Conservation (phyloP, 1,140 invertebrate genomes). For the Whitmania pigra region DNA sequence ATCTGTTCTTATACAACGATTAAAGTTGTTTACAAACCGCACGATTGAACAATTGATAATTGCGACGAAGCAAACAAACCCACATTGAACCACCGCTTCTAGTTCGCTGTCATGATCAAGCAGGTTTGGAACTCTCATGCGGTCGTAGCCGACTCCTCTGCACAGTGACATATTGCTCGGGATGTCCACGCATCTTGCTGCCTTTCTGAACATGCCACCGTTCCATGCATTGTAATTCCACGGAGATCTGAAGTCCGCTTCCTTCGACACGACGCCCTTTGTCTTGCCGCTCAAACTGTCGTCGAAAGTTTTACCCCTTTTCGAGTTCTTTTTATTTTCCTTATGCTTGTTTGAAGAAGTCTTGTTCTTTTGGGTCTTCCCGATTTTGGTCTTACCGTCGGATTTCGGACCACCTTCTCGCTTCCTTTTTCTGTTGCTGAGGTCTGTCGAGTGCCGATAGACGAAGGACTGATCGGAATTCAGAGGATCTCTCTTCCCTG, state of each 20-base stretch:
- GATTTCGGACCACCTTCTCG: no score
- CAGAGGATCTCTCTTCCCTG: no score
- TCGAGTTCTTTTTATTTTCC: not conserved
- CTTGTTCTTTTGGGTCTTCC: no score
- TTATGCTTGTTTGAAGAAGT: no score
- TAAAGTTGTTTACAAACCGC: not conserved
- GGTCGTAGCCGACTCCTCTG: conserved; percentile 52
- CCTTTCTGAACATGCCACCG: not conserved
- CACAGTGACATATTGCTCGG: conserved; percentile 55
- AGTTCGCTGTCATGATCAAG: conserved; percentile 55
- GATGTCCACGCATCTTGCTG: conserved; percentile 51
- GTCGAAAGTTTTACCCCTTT: not conserved
- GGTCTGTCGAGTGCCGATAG: no score
- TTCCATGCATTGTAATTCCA: not conserved
- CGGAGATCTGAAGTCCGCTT: not conserved
- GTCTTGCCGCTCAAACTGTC: not conserved
- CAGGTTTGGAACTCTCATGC: conserved; percentile 59
- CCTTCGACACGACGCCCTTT: not conserved
- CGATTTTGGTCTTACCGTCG: no score
- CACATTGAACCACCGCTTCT: conserved; percentile 37
- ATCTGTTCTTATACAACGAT: not conserved
- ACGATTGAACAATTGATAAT: not conserved
- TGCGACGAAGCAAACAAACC: not conserved
- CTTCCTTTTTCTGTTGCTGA: no score
- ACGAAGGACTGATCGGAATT: no score